These are phyloP conservation scores for Raja brachyura DNA, from an alignment of 2,113 vertebrate species.

Conservation along the genomic window DNA sequence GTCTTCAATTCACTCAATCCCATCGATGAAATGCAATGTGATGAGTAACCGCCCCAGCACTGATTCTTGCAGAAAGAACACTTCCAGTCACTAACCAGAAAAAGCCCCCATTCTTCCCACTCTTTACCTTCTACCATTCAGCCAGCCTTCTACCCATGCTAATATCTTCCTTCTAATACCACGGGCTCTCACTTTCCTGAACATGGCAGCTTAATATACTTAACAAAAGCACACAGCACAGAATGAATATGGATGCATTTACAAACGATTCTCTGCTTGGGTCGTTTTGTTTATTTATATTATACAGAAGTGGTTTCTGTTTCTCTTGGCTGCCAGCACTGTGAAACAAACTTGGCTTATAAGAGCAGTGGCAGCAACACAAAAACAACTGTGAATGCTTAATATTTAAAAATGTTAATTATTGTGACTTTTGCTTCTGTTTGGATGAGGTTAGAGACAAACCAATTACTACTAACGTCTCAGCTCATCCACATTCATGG, in stretches of 20 bases:
- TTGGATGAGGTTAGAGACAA: background rate
- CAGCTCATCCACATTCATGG: background rate
- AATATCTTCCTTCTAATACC: too few relatives aligned
- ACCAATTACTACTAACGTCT: background rate
- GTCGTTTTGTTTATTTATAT: background rate
- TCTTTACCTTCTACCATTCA: too few relatives aligned
- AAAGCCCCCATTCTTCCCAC: too few relatives aligned
- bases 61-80: too few relatives aligned
- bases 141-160: too few relatives aligned
- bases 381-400: background rate
- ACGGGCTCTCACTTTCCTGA: background rate
- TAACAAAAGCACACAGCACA: background rate
- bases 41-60: too few relatives aligned
- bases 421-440: background rate
- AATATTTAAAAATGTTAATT: background rate
- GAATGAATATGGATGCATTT: background rate
- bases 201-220: background rate
- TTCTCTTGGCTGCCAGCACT: background rate
- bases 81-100: too few relatives aligned
- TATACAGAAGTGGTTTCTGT: background rate
- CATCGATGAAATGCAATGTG: too few relatives aligned
- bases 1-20: too few relatives aligned
- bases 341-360: background rate
- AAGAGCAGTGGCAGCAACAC: background rate
- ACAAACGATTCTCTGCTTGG: background rate